Conservation (phyloP, 2,113 vertebrate species). For the Eulemur rufifrons region DNA sequence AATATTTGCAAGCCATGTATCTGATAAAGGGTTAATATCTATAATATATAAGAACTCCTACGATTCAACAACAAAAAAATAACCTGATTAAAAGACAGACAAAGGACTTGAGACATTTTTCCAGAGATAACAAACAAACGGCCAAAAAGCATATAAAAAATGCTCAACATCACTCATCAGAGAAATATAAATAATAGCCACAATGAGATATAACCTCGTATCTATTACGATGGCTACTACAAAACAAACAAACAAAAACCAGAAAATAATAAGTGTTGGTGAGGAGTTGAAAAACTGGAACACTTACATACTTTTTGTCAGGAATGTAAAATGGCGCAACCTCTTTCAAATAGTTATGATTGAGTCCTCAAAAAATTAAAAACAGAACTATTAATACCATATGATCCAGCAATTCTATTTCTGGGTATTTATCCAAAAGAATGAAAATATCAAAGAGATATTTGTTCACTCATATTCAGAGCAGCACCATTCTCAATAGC, state of each 20-base stretch:
- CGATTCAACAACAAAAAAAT: not conserved
- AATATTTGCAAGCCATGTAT: not conserved
- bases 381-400: not conserved
- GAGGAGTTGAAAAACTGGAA: not conserved
- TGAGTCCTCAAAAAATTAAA: not conserved
- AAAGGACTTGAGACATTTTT: not conserved
- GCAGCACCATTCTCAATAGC: not conserved
- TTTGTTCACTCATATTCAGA: too few relatives aligned
- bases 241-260: not conserved
- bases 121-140: not conserved
- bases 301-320: not conserved
- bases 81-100: not conserved
- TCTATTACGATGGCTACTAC: not conserved
- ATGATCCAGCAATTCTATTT: not conserved
- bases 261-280: not conserved
- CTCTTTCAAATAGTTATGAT: not conserved
- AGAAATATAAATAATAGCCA: constrained; percentile 8
- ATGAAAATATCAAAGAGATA: not conserved
- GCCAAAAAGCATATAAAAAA: not conserved
- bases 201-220: not conserved
- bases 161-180: not conserved
- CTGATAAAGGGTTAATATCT: not conserved
- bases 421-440: not conserved
- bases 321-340: not conserved
- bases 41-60: not conserved